phyloP scores from a whole-genome alignment of 53 echinoderm and acorn worm species.

The Mesocentrotus franciscanus region DNA sequence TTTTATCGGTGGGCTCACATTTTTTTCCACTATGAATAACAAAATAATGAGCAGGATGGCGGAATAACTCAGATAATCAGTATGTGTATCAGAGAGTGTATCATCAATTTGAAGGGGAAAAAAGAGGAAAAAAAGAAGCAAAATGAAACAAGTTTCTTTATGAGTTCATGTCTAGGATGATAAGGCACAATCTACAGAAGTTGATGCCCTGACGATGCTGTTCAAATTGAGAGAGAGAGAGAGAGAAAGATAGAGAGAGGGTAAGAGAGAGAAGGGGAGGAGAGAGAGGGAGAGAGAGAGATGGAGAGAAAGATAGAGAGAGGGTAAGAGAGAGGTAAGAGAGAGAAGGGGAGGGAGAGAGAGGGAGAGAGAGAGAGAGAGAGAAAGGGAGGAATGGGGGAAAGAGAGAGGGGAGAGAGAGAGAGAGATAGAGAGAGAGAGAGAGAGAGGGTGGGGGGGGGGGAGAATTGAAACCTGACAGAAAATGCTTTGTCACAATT shows the following conservation, averaged over 20 bases:
- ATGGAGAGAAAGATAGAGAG: neutral
- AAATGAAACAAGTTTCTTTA: neutral
- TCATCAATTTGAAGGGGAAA: neutral
- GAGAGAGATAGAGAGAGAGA: neutral
- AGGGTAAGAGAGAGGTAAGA: neutral
- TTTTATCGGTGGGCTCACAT: neutral
- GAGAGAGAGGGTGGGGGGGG: neutral
- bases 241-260: too few relatives aligned
- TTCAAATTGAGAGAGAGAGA: neutral
- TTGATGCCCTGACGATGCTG: neutral
- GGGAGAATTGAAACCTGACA: neutral
- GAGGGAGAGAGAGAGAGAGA: neutral
- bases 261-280: too few relatives aligned
- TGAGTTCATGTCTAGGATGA: neutral
- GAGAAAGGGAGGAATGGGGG: too few relatives aligned
- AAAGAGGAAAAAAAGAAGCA: neutral
- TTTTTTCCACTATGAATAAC: neutral
- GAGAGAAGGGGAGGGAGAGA: neutral
- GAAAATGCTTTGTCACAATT: constrained; percentile 1
- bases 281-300: too few relatives aligned
- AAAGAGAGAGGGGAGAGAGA: too few relatives aligned
- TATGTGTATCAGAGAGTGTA: neutral
- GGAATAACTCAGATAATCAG: neutral
- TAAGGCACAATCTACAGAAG: neutral
- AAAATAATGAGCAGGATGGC: neutral